These are phyloP conservation scores for Mastomys natalensis DNA, from an alignment of 2,113 vertebrate genomes.

Conservation along the genomic window DNA sequence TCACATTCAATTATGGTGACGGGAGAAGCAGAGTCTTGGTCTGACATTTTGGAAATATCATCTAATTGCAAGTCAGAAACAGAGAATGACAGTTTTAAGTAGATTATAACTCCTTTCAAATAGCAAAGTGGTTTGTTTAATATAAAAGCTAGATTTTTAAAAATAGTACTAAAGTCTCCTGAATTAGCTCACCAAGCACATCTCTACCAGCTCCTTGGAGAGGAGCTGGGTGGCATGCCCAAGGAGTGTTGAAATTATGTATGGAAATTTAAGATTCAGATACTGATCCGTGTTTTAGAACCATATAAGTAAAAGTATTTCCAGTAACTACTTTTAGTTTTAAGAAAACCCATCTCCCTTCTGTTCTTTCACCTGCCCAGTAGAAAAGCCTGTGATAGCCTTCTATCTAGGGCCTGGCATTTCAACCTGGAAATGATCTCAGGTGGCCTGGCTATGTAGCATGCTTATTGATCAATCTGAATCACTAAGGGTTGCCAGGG, in stretches of 20 bases:
- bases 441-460: not conserved
- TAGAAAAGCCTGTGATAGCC: not conserved
- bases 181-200: slow-evolving; percentile 78
- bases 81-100: slow-evolving; percentile 88
- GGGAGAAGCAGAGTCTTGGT: slow-evolving; percentile 85
- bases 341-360: slow-evolving; percentile 56
- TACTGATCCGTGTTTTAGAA: slow-evolving; percentile 63
- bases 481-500: not conserved
- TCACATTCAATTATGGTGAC: slow-evolving; percentile 93
- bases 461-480: slow-evolving; percentile 13
- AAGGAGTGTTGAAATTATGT: slow-evolving; percentile 74
- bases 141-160: slow-evolving; percentile 83
- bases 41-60: slow-evolving; percentile 88
- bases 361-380: slow-evolving; percentile 40
- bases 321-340: slow-evolving; percentile 64
- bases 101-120: slow-evolving; percentile 87
- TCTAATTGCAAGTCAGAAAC: slow-evolving; percentile 89
- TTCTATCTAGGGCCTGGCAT: not conserved
- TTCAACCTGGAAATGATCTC: not conserved
- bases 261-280: slow-evolving; percentile 8
- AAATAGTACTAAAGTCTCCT: slow-evolving; percentile 80
- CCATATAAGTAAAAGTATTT: slow-evolving; percentile 68
- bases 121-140: slow-evolving; percentile 79
- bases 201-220: slow-evolving; percentile 66
- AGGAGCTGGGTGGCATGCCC: slow-evolving; percentile 57